Evolutionary conservation across 2,888 invertebrate species (phyloP), one percentile per base, ranked within the genome.

Genomic region (Drosophila borealis): DNA sequence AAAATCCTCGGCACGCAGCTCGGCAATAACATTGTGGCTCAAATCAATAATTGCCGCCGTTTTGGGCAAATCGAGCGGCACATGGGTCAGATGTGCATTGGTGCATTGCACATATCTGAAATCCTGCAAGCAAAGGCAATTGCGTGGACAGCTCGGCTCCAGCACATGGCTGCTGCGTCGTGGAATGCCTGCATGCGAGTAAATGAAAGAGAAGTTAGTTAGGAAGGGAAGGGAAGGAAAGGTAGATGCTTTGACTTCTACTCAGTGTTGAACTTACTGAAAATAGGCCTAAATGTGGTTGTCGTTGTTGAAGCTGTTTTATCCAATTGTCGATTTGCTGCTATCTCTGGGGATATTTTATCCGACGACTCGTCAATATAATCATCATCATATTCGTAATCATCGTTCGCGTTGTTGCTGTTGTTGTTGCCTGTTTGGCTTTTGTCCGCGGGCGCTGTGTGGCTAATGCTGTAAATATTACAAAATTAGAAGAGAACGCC

Each of bases 91-190:
- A 37, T 91, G 92, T 61, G 91, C 92, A 76, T 93, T 92, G 10
- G 93, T 92, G 88, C 94, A 94, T 88, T 94, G 93, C 49, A 92
- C 80, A 65, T 78, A 86, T 79, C 89, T 90, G 53, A 78, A 90
- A 36, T 91, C 90, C 73, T 91, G 90, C 53, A 88, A 54, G 66
- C 92, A 93, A 8, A 75, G 81, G 60, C 92, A 93, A 25, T 79
- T 78, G 19, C 81, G 80, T 1, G 92, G 92, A 61, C 92, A 92
- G 56, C 74, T 89, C 5, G 90, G 88, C 50, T 91, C 90, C 39
- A 90, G 63, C 33, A 87, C 87, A 65, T 90, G 91, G 65, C 90
- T 91, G 56, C 89, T 92, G 67, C 89, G 89, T 51, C 88, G 79
- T 29, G 90, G 89, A 72, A 89, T 82, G 67, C 84, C 90, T 91